Evolutionary conservation across 2,888 invertebrate species (phyloP).

Genomic region (Napeogenes sylphis): DNA sequence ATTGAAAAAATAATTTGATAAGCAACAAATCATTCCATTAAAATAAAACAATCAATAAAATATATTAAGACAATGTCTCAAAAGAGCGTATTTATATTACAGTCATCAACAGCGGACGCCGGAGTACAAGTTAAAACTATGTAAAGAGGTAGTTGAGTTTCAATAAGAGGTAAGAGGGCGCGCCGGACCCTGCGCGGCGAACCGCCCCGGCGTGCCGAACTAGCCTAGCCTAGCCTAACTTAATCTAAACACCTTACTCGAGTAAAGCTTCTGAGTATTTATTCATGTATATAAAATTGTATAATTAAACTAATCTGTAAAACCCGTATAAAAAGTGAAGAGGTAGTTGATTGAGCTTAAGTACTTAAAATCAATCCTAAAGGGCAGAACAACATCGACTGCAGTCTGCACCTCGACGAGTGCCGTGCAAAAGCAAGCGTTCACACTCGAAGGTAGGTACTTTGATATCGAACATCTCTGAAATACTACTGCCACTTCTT

Average conservation of each 20-base stretch:
- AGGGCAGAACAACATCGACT: conserved; percentile 57
- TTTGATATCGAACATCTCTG: conserved; percentile 44
- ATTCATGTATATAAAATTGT: conserved; percentile 75
- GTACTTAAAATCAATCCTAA: conserved; percentile 73
- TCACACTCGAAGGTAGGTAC: conserved; percentile 44
- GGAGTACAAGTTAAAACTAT: conserved; percentile 67
- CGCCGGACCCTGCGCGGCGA: conserved; percentile 72
- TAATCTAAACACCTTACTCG: conserved; percentile 72
- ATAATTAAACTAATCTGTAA: conserved; percentile 78
- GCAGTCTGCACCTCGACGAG: conserved; percentile 40
- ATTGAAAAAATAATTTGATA: conserved; percentile 51
- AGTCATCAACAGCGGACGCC: conserved; percentile 66
- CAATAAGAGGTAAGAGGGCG: conserved; percentile 58
- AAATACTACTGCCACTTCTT: conserved; percentile 58
- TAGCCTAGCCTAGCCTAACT: conserved; percentile 53
- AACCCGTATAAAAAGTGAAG: conserved; percentile 78
- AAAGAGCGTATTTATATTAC: conserved; percentile 61
- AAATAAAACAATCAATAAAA: conserved; percentile 75
- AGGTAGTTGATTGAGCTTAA: conserved; percentile 77
- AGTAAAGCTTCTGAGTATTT: conserved; percentile 78
- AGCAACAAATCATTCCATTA: conserved; percentile 59
- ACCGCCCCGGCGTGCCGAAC: conserved; percentile 63
- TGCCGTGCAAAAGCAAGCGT: conserved; percentile 37
- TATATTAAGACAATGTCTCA: conserved; percentile 72
- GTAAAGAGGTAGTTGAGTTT: conserved; percentile 76